These are phyloP conservation scores for Drosophila tristis DNA, from an alignment of 1,140 invertebrate species.

Conservation along the genomic window DNA sequence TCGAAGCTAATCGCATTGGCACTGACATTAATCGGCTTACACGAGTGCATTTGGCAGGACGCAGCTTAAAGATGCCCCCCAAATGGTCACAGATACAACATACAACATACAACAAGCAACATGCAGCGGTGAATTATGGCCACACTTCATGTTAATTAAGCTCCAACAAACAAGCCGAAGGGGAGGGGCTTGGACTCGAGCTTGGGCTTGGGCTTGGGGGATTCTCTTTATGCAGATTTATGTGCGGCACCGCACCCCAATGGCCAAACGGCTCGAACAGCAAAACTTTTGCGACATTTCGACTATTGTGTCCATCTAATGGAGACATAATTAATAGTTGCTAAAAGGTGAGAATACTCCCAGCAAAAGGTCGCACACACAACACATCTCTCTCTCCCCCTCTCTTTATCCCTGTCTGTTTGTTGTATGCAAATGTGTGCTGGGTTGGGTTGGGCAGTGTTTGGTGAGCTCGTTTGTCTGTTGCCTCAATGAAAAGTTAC, in stretches of 20 bases:
- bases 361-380: slow-evolving; percentile 53
- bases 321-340: slow-evolving; percentile 70
- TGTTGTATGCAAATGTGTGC: slow-evolving; percentile 12
- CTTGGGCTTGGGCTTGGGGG: slow-evolving; percentile 28
- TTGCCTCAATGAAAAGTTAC: slow-evolving; percentile 38
- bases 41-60: slow-evolving; percentile 27
- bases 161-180: slow-evolving; percentile 24
- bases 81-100: slow-evolving; percentile 11
- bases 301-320: slow-evolving; percentile 58
- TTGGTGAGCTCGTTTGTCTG: slow-evolving; percentile 41
- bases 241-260: slow-evolving; percentile 35
- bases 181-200: slow-evolving; percentile 2
- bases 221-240: slow-evolving; percentile 75
- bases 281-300: slow-evolving; percentile 68
- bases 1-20: slow-evolving; percentile 68
- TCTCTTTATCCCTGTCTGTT: slow-evolving; percentile 8
- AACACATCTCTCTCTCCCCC: too few relatives aligned
- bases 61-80: slow-evolving; percentile 57
- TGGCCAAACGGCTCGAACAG: slow-evolving; percentile 60
- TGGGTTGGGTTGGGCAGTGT: slow-evolving; percentile 9
- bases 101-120: slow-evolving; percentile 24
- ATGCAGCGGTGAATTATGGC: slow-evolving; percentile 27
- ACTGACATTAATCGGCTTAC: slow-evolving; percentile 67
- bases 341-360: slow-evolving; percentile 64
- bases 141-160: slow-evolving; percentile 57